Conservation (phyloP, 2,888 invertebrate species). For the Drosophila falleni region DNA sequence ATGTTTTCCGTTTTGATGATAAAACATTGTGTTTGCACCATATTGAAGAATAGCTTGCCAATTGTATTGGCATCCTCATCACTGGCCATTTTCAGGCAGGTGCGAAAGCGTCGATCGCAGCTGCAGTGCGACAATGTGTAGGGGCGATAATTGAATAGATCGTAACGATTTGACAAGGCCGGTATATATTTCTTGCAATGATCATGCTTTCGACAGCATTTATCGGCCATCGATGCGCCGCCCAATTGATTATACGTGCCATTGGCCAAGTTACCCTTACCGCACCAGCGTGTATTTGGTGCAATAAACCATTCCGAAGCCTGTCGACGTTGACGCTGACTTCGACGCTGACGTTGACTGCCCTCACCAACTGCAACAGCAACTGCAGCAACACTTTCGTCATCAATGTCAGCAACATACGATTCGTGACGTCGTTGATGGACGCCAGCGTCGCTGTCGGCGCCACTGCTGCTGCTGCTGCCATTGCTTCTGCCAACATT, state of each 20-base stretch:
- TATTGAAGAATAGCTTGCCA: conserved; percentile 97
- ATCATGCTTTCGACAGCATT: conserved; percentile 96
- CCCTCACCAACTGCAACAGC: background rate
- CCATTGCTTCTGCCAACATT: conserved; percentile 26
- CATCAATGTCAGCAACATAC: conserved; percentile 68
- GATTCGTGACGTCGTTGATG: conserved; percentile 65
- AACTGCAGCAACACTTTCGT: conserved; percentile 42
- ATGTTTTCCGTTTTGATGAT: conserved; percentile 91
- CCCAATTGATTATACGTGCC: conserved; percentile 93
- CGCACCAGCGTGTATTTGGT: conserved; percentile 98
- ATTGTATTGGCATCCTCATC: conserved; percentile 95
- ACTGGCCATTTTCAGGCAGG: conserved; percentile 95
- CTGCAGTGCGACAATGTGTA: conserved; percentile 96
- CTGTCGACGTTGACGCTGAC: conserved; percentile 69
- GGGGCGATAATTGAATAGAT: conserved; percentile 94
- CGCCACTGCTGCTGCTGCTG: conserved; percentile 45
- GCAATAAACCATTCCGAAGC: conserved; percentile 90
- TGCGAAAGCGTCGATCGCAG: conserved; percentile 96
- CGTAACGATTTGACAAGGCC: conserved; percentile 93
- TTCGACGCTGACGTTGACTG: conserved; percentile 25
- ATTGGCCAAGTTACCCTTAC: conserved; percentile 92
- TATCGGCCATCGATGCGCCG: conserved; percentile 92
- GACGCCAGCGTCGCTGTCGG: conserved; percentile 43
- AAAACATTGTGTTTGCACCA: conserved; percentile 97
- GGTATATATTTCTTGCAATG: conserved; percentile 94